These are phyloP conservation scores for Epizoanthus fatuus DNA, from an alignment of 92 coral and sea anemone genomes.

Conservation along the genomic window DNA sequence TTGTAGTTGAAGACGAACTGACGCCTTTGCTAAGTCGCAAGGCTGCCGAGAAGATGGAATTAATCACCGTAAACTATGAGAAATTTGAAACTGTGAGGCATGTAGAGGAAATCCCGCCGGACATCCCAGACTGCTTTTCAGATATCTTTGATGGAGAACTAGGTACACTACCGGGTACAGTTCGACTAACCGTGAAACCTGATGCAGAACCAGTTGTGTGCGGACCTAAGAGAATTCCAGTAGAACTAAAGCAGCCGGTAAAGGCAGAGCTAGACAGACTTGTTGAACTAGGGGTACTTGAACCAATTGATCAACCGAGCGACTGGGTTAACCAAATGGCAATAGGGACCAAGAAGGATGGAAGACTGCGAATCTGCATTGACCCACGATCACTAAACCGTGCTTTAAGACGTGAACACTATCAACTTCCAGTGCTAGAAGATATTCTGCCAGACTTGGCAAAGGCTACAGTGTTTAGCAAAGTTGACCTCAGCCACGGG, in stretches of 20 bases:
- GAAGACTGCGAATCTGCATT: constrained; percentile 10
- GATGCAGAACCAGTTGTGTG: constrained; percentile 14
- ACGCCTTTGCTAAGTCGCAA: constrained; percentile 13
- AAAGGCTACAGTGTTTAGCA: background rate
- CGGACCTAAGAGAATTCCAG: constrained; percentile 35
- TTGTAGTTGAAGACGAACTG: constrained; percentile 14
- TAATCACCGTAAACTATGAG: constrained; percentile 40
- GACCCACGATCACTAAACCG: constrained; percentile 5
- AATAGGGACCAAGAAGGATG: constrained; percentile 33
- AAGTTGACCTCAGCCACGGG: background rate
- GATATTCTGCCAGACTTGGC: constrained; percentile 21
- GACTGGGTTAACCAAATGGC: constrained; percentile 44
- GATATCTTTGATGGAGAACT: constrained; percentile 24
- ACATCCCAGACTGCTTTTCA: background rate
- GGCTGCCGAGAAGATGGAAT: constrained; percentile 32
- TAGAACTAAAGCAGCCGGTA: constrained; percentile 1
- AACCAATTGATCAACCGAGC: constrained; percentile 27
- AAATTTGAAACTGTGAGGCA: constrained; percentile 23
- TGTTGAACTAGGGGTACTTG: background rate
- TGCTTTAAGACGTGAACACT: constrained; percentile 12
- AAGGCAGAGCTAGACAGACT: constrained; percentile 38
- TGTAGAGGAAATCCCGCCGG: constrained; percentile 1
- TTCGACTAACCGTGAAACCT: constrained; percentile 31
- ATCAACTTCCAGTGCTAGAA: constrained; percentile 17
- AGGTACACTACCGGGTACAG: constrained; percentile 50